phyloP scores from a whole-genome alignment of 2,797 vertebrate species.

The Decapterus maruadsi region DNA sequence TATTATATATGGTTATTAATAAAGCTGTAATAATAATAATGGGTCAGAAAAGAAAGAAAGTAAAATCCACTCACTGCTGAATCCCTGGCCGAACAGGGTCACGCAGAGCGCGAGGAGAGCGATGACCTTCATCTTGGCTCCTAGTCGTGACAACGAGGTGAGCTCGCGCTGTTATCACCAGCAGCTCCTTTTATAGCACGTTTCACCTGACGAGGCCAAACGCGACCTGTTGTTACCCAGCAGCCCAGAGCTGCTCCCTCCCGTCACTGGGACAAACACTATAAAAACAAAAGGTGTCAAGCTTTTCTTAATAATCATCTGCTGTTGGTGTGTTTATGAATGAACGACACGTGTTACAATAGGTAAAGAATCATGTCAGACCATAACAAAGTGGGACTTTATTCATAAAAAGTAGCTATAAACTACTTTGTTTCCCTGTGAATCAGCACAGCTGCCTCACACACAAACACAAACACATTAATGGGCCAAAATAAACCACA shows the following conservation, averaged over 20 bases:
- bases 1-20: not conserved
- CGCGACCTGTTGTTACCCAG: not conserved
- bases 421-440: conserved; percentile 28
- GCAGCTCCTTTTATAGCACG: conserved; percentile 70
- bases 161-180: not conserved
- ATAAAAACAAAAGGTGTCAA: not conserved
- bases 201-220: conserved; percentile 37
- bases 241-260: conserved; percentile 23
- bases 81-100: conserved; percentile 71
- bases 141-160: conserved; percentile 40
- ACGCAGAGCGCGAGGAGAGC: conserved; percentile 66
- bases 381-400: not conserved
- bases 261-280: not conserved
- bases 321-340: not conserved
- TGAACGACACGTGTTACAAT: not conserved
- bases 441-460: conserved; percentile 56
- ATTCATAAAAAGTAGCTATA: not conserved
- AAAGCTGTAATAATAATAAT: conserved; percentile 1
- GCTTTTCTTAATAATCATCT: not conserved
- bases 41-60: not conserved
- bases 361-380: not conserved
- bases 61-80: conserved; percentile 75
- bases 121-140: conserved; percentile 74
- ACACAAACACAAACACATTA: not conserved
- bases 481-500: conserved; percentile 23